Base-by-base conservation (phyloP, 2,113 vertebrate species). In the Thalassoma bifasciatum region DNA sequence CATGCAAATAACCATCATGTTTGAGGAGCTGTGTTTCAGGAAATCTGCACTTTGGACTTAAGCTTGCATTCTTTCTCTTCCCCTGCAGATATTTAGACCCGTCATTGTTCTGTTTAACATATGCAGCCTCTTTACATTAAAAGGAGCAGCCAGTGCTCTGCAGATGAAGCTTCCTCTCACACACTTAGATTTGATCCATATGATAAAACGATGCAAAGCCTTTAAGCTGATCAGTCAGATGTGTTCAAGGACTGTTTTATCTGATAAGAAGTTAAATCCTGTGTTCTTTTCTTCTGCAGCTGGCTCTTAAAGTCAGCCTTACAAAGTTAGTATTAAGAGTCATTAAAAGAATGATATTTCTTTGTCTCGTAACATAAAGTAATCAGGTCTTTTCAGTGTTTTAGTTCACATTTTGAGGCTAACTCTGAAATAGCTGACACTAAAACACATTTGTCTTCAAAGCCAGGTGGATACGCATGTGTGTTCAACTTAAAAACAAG, bases 1-100 rank as follows among this genome's bases (percentile, higher is more conserved):
- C 62, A 79, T 81, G 62, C 71, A 84, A 84, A 86, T 77, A 81
- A 44, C 50, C 24, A 21, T 78, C 63, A 56, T 61, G 38, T 47
- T 30, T 9, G 34, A 62, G 3, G 2, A 66, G 70, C 16, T 0
- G 47, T 57, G 62, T 64, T 63, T 40, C 63, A 3, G 51, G 66
- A 75, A 61, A 61, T 78, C 44, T 74, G 73, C 66, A 68, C 74
- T 37, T 40, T 49, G 51, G 14, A 61, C 71, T 73, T 38, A 4
- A 70, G 59, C 75, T 84, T 40, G 66, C 30, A 11, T 67, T 77
- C 21, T 44, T 36, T 46, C 69, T 64, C 68, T 81, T 57, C 60
- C 66, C 68, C 26, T 51, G 34, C 50, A 79, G 46, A 60, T 79
- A 74, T 88, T 84, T 75, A 59, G 47, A 50, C 68, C 59, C 72